phyloP scores from a whole-genome alignment of 64 coral and sea anemone species.

The Actinia equina region DNA sequence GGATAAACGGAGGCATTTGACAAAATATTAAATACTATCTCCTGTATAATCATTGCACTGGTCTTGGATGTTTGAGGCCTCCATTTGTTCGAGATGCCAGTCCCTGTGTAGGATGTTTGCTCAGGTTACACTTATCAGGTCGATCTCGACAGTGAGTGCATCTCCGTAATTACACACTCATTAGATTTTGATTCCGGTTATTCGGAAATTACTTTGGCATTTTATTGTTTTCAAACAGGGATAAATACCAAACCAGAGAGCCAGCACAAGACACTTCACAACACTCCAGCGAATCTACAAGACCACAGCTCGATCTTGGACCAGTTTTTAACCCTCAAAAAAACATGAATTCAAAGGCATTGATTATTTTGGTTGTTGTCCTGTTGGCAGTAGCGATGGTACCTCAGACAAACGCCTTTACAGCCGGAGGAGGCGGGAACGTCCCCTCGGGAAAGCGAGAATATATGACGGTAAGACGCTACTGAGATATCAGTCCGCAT shows the following conservation, averaged over 20 bases:
- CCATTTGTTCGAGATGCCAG: neutral
- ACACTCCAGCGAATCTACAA: neutral
- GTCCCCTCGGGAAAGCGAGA: conserved; percentile 42
- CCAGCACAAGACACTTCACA: conserved; percentile 20
- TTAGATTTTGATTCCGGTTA: conserved; percentile 63
- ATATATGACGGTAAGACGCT: conserved; percentile 15
- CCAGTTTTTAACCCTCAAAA: conserved; percentile 10
- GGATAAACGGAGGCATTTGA: neutral
- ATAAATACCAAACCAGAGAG: conserved; percentile 29
- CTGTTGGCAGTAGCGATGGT: conserved; percentile 54
- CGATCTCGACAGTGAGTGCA: conserved; percentile 8
- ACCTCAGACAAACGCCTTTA: conserved; percentile 68
- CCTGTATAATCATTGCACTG: conserved; percentile 1
- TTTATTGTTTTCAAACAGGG: conserved; percentile 29
- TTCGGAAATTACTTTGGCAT: conserved; percentile 62
- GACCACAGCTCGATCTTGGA: neutral
- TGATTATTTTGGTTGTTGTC: conserved; percentile 56
- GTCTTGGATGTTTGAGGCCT: neutral
- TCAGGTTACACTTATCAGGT: conserved; percentile 11
- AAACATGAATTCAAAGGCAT: conserved; percentile 65
- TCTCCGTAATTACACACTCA: conserved; percentile 55
- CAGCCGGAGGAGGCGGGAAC: conserved; percentile 83
- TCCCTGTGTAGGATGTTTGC: conserved; percentile 18
- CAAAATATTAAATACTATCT: conserved; percentile 1
- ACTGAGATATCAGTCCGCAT: neutral